Evolutionary conservation across 2,888 invertebrate genomes (phyloP).

Genomic region (Leptinotarsa rubiginosa): DNA sequence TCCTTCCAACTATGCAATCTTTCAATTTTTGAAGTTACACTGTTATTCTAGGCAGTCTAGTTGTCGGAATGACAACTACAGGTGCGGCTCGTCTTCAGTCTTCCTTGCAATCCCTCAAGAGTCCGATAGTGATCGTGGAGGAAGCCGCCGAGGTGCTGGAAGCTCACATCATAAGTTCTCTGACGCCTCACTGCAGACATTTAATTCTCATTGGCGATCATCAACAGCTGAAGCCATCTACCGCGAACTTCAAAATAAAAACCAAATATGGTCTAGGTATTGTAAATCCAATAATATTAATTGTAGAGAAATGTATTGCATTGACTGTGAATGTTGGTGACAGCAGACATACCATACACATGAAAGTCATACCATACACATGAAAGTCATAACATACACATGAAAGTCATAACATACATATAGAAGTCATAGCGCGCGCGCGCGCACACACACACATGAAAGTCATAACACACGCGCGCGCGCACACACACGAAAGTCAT

Average conservation of each 20-base stretch:
- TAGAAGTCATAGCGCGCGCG: too few relatives aligned
- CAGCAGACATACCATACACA: too few relatives aligned
- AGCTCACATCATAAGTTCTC: conserved; percentile 77
- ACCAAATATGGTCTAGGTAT: conserved; percentile 59
- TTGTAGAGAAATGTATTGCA: too few relatives aligned
- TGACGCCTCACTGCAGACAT: conserved; percentile 78
- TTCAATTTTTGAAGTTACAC: too few relatives aligned
- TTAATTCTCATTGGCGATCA: conserved; percentile 74
- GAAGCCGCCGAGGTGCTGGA: conserved; percentile 92
- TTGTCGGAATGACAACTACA: conserved; percentile 79
- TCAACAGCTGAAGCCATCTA: conserved; percentile 76
- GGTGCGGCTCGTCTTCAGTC: conserved; percentile 77
- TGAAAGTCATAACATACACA: neutral
- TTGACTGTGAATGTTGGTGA: too few relatives aligned
- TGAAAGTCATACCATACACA: too few relatives aligned
- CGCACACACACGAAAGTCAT: neutral
- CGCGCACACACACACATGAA: too few relatives aligned
- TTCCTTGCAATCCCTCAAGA: conserved; percentile 72
- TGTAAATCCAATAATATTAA: too few relatives aligned
- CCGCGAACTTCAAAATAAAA: conserved; percentile 77
- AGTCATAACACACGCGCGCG: too few relatives aligned
- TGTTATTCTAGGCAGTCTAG: neutral
- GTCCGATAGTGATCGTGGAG: conserved; percentile 82
- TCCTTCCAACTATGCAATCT: too few relatives aligned
- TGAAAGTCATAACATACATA: neutral